Percentiles rank a stretch among this genome's conserved stretches.
phyloP scores from a whole-genome alignment of 1,140 invertebrate species.

The Bombus vancouverensis region DNA sequence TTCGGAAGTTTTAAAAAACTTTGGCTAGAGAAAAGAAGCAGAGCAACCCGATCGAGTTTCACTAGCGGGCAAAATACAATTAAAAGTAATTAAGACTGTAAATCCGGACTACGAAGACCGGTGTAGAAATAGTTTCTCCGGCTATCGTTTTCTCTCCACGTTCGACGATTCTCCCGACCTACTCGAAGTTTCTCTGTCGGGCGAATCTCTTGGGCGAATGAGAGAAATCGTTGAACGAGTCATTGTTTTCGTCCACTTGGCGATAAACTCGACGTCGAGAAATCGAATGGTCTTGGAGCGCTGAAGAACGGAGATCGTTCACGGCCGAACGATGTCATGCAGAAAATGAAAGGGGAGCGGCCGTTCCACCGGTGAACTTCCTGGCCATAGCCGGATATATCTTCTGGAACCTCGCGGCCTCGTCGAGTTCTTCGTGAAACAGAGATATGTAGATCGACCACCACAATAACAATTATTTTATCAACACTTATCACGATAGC shows the following conservation, averaged over 20 bases:
- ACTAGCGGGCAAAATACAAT: slow-evolving; percentile 53
- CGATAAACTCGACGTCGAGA: slow-evolving; percentile 53
- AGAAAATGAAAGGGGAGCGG: slow-evolving; percentile 44
- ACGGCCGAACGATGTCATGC: slow-evolving; percentile 41
- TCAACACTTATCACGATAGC: not conserved
- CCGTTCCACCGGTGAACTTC: slow-evolving; percentile 15
- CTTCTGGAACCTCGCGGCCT: not conserved
- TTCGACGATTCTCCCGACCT: not conserved
- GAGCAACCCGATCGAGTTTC: not conserved
- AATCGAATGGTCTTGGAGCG: slow-evolving; percentile 47
- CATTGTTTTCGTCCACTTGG: slow-evolving; percentile 72
- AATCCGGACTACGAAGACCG: slow-evolving; percentile 6
- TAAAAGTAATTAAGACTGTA: slow-evolving; percentile 62
- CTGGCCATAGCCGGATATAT: slow-evolving; percentile 38
- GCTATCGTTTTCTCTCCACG: slow-evolving; percentile 45
- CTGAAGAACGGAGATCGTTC: slow-evolving; percentile 47
- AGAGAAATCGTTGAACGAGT: slow-evolving; percentile 57
- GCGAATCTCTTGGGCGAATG: not conserved
- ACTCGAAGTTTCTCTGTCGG: slow-evolving; percentile 44
- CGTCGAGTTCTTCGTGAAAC: not conserved
- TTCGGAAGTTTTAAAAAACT: not conserved
- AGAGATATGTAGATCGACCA: not conserved
- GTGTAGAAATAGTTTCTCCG: slow-evolving; percentile 10
- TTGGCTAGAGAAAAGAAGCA: not conserved
- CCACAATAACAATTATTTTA: not conserved